phyloP scores from a whole-genome alignment of 2,888 invertebrate species.

The Caenorhabditis becei region DNA sequence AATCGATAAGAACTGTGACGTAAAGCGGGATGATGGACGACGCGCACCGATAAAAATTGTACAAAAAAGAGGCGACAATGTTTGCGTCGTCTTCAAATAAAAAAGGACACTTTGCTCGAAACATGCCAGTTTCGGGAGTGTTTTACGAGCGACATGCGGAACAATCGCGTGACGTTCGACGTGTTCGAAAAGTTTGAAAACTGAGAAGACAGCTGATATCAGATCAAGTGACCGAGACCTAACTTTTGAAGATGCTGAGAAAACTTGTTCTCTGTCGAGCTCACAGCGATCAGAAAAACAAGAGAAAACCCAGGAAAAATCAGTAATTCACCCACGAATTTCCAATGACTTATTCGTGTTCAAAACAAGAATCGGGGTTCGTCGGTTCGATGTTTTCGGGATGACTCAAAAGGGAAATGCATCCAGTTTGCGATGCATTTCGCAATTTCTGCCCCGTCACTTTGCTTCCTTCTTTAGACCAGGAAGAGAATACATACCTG shows the following conservation, averaged over 20 bases:
- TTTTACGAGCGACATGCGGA: constrained; percentile 29
- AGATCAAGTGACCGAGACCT: neutral
- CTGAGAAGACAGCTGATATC: constrained; percentile 4
- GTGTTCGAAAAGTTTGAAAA: neutral
- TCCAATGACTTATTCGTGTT: constrained; percentile 7
- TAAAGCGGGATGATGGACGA: neutral
- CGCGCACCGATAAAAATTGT: constrained; percentile 17
- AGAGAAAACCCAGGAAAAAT: neutral
- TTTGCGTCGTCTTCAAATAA: constrained; percentile 26
- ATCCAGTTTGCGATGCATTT: constrained; percentile 27
- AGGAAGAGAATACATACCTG: constrained; percentile 61
- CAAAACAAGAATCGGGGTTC: constrained; percentile 6
- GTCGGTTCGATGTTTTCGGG: constrained; percentile 35
- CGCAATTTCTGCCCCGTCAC: constrained; percentile 22
- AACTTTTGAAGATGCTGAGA: neutral
- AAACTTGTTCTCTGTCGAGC: neutral
- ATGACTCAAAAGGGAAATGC: constrained; percentile 30
- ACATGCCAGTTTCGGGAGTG: constrained; percentile 10
- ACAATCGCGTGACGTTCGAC: constrained; percentile 8
- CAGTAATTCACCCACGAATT: constrained; percentile 10
- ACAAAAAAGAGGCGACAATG: constrained; percentile 12
- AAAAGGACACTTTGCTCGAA: constrained; percentile 38
- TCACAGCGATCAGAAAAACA: constrained; percentile 14
- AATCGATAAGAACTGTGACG: constrained; percentile 26
- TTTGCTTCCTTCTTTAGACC: neutral